Base-by-base conservation (phyloP, 2,888 invertebrate species). In the Ormyrus nitidulus region DNA sequence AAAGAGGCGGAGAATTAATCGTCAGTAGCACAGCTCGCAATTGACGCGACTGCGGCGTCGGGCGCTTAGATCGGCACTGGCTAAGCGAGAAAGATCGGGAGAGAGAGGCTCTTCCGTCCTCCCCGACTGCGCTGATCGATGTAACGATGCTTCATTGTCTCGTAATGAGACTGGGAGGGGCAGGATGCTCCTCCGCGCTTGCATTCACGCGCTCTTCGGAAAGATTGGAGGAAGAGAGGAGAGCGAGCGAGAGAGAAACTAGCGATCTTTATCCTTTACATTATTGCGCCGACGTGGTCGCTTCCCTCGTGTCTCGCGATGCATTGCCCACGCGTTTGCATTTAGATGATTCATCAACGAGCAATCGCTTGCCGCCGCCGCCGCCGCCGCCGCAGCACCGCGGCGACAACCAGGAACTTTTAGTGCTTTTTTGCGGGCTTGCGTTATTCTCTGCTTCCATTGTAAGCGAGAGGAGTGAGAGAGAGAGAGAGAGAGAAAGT, bases 141-240 rank as follows among this genome's bases (percentile, higher is more conserved):
- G 87, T 87, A 88, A 88, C 87, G 86, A 88, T 86, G 85, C 72
- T 86, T 87, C 87, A 88, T 88, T 88, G 88, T 89, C 87, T 86
- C 85, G 85, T 89, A 89, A 89, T 88, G 88, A 88, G 86, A 73
- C 86, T 88, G 87, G 89, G 89, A 89, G 88, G 87, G 88, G 86
- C 89, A 89, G 89, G 89, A 89, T 89, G 88, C 84, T 82, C 80
- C 69, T 56, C 80, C 73, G 80, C 83, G 54, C 72, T 64, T 58
- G 44, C 65, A 66, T 53, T 65, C 65, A 61, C 73, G 62, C 74
- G 69, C 66, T 46, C 69, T 49, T 73, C 53, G 53, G 56, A 34
- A 68, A 68, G 73, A 79, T 73, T 49, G 54, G 51, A 68, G 58
- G 72, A 65, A 59, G 34, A 34, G 19, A 19, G 62, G 61, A 56